These are phyloP conservation scores for Sorex araneus DNA, from an alignment of 2,113 vertebrate species.

Conservation along the genomic window DNA sequence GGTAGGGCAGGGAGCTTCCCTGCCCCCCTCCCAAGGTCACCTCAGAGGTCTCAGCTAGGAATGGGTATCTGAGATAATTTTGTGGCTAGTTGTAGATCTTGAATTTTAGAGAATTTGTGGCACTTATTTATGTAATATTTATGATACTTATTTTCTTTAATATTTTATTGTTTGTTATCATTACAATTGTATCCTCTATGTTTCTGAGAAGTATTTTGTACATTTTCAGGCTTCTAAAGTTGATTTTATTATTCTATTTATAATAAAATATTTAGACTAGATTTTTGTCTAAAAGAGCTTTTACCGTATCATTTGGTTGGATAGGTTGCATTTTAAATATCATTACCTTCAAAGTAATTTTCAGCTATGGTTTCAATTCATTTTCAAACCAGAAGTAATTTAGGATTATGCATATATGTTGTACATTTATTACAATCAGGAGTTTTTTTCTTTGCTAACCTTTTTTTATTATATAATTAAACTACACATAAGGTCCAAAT, in stretches of 20 bases:
- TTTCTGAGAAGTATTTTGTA: conserved; percentile 26
- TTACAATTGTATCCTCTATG: not conserved
- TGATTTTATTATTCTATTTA: conserved; percentile 60
- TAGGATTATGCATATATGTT: not conserved
- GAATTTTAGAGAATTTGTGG: not conserved
- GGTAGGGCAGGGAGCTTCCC: too few relatives aligned
- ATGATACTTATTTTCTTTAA: not conserved
- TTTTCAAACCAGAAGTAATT: conserved; percentile 50
- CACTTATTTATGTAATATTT: not conserved
- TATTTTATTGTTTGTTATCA: not conserved
- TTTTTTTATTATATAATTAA: not conserved
- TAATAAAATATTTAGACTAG: not conserved
- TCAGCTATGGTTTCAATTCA: not conserved
- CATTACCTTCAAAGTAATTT: conserved; percentile 17
- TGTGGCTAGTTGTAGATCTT: too few relatives aligned
- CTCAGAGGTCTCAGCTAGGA: too few relatives aligned
- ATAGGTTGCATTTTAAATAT: not conserved
- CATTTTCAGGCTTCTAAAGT: conserved; percentile 22
- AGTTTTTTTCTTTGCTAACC: not conserved
- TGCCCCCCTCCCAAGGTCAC: too few relatives aligned
- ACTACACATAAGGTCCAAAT: not conserved
- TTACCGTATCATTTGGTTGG: not conserved
- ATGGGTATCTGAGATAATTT: too few relatives aligned
- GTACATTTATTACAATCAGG: not conserved
- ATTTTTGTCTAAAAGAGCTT: too few relatives aligned